These are phyloP conservation scores for Listrodromus nycthemerus DNA, from an alignment of 2,888 invertebrate genomes.

Conservation along the genomic window DNA sequence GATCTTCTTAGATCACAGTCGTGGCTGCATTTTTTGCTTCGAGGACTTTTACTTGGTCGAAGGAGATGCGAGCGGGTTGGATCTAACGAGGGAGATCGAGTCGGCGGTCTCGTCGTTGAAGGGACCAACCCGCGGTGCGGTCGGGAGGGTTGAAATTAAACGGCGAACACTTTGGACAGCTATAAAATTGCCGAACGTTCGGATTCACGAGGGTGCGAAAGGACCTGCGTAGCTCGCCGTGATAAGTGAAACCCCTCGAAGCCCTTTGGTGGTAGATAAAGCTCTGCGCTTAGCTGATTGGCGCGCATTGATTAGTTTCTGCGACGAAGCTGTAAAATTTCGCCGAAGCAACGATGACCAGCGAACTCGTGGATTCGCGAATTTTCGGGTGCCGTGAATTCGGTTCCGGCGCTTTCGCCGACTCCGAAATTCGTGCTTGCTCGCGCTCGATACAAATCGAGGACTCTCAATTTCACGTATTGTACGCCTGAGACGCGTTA, in stretches of 20 bases:
- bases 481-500: slow-evolving; percentile 52
- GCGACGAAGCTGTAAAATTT: slow-evolving; percentile 12
- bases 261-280: not conserved
- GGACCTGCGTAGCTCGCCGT: slow-evolving; percentile 13
- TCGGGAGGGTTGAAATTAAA: slow-evolving; percentile 61
- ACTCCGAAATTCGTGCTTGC: not conserved
- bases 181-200: slow-evolving; percentile 54
- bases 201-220: slow-evolving; percentile 51
- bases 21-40: not conserved
- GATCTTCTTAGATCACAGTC: too few species aligned
- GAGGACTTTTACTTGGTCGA: slow-evolving; percentile 39
- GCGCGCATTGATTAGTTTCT: slow-evolving; percentile 40
- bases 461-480: slow-evolving; percentile 28
- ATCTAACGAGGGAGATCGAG: slow-evolving; percentile 64
- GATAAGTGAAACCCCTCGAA: slow-evolving; percentile 51
- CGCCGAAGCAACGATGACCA: not conserved
- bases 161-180: slow-evolving; percentile 59
- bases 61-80: slow-evolving; percentile 42
- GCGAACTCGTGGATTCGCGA: slow-evolving; percentile 2
- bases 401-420: not conserved
- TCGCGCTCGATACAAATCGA: not conserved
- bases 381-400: not conserved
- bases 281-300: slow-evolving; percentile 34
- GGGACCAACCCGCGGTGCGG: slow-evolving; percentile 40
- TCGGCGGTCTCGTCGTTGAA: slow-evolving; percentile 48